phyloP scores from a whole-genome alignment of 1,140 invertebrate species.

The Trichogramma pretiosum region DNA sequence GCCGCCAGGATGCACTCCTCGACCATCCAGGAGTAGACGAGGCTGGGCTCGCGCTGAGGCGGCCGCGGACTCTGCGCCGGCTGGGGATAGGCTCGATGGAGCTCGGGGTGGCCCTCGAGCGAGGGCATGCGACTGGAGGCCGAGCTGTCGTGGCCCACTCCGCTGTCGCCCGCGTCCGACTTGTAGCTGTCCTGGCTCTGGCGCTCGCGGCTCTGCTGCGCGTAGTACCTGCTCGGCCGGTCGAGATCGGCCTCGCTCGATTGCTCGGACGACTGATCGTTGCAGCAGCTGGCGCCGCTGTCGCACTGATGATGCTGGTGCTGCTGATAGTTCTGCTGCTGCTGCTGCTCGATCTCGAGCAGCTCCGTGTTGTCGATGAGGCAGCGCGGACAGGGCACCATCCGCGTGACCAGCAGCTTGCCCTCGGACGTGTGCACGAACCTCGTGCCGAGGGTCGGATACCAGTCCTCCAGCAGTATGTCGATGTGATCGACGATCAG shows the following conservation, averaged over 20 bases:
- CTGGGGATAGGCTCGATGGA: constrained; percentile 29
- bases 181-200: constrained; percentile 60
- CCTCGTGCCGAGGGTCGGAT: constrained; percentile 86
- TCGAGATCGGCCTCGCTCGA: no score
- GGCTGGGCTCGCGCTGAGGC: constrained; percentile 28
- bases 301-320: no score
- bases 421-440: constrained; percentile 98
- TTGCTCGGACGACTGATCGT: no score
- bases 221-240: constrained; percentile 13
- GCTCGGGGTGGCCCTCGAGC: constrained; percentile 63
- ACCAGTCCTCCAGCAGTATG: constrained; percentile 95
- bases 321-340: no score
- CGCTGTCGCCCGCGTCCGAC: constrained; percentile 71
- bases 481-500: constrained; percentile 95
- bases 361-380: constrained; percentile 48
- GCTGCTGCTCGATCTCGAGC: no score
- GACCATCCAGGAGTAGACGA: constrained; percentile 70
- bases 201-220: constrained; percentile 31
- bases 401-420: constrained; percentile 84
- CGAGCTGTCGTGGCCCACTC: constrained; percentile 62
- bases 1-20: constrained; percentile 91
- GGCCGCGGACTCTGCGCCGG: no score
- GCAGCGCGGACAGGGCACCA: constrained; percentile 88
- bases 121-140: constrained; percentile 71
- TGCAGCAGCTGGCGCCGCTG: no score